These are phyloP conservation scores for Eurystomus gularis DNA, from an alignment of 2,113 vertebrate species.

Conservation along the genomic window DNA sequence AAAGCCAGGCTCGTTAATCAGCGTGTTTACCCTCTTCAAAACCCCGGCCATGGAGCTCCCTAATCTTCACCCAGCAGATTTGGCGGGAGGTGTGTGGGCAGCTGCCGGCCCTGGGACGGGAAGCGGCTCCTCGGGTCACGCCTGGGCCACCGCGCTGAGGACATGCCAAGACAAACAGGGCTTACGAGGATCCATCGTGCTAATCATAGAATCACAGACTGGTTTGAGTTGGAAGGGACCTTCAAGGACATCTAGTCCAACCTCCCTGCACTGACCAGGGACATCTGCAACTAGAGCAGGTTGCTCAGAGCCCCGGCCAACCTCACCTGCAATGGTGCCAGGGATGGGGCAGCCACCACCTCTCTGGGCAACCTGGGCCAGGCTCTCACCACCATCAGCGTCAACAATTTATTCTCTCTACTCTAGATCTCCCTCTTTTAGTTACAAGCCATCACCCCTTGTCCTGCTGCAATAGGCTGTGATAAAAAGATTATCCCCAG, in stretches of 20 bases:
- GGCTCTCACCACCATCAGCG: not conserved
- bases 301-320: not conserved
- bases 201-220: not conserved
- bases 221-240: not conserved
- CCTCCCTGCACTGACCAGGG: not conserved
- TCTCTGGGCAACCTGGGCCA: not conserved
- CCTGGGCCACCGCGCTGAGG: slow-evolving; percentile 11
- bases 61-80: slow-evolving; percentile 19
- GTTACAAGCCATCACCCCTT: not conserved
- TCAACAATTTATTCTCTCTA: not conserved
- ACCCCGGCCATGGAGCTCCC: not conserved
- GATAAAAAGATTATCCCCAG: not conserved
- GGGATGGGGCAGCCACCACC: not conserved
- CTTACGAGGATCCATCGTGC: not conserved
- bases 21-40: slow-evolving; percentile 40
- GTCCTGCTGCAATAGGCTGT: not conserved
- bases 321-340: not conserved
- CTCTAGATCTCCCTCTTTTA: not conserved
- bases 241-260: not conserved
- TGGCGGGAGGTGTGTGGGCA: not conserved
- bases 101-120: not conserved
- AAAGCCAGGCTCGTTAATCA: slow-evolving; percentile 46
- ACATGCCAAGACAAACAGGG: slow-evolving; percentile 25
- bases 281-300: not conserved
- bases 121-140: slow-evolving; percentile 28